Conservation (phyloP, 92 coral and sea anemone species). For the Virgularia gustaviana region DNA sequence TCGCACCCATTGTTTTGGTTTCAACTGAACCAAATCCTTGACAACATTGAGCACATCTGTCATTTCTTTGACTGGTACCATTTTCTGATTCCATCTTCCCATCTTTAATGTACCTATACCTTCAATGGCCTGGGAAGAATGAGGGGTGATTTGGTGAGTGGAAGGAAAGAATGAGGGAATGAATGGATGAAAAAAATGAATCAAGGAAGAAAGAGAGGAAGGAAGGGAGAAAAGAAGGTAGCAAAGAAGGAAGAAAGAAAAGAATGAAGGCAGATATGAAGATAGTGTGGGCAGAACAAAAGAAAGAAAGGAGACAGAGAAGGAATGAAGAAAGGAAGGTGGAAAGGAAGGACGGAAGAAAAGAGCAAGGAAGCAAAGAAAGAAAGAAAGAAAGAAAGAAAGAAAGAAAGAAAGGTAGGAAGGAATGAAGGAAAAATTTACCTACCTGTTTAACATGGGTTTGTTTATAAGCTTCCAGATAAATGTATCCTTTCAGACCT, state of each 20-base stretch:
- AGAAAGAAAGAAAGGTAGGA: background rate
- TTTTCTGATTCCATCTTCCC: constrained; percentile 92
- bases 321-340: background rate
- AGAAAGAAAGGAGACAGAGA: background rate
- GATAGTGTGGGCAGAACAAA: too few relatives aligned
- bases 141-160: background rate
- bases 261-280: too few relatives aligned
- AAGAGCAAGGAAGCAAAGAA: background rate
- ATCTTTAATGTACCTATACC: constrained; percentile 90
- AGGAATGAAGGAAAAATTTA: background rate
- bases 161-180: constrained; percentile 3
- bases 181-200: background rate
- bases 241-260: background rate
- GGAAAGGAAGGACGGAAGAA: background rate
- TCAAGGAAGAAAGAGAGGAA: background rate
- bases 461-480: constrained; percentile 93
- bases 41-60: constrained; percentile 97
- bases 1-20: constrained; percentile 97
- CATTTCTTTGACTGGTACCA: constrained; percentile 98
- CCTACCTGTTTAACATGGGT: constrained; percentile 93
- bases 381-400: background rate
- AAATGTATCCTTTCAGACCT: constrained; percentile 91
- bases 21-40: constrained; percentile 83
- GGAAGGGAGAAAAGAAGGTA: background rate
- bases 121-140: constrained; percentile 72